Base-by-base conservation (phyloP, 2,113 vertebrate species). In the Catagonus wagneri region DNA sequence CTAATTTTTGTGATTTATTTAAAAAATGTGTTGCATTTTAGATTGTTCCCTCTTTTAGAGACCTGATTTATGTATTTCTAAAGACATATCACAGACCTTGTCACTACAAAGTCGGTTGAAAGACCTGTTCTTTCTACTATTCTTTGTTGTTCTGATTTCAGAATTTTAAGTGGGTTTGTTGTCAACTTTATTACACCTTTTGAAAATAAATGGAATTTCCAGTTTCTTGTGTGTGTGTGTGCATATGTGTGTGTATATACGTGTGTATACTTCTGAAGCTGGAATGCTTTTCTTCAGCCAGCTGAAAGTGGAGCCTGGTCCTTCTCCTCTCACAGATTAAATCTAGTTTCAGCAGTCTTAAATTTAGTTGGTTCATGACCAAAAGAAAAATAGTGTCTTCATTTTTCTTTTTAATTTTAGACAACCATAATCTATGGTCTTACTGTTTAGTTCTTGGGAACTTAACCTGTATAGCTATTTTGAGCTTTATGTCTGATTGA, bases 241-340 rank as follows among this genome's bases (percentile, higher is more conserved):
- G 10, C 36, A 29, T 61, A 61, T 61, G 87, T 78, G 79, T 52
- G 10, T 50, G 34, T 61, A n/a, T n/a, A n/a, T n/a, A n/a, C n/a
- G n/a, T n/a, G 68, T 61, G 86, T 44, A 4, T 84, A 91, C 97
- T 91, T 90, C 96, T 97, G 68, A 95, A 95, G 36, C 76, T 96
- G 96, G 98, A 98, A 98, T 90, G 94, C 75, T 96, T 89, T 96
- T 79, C 95, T 97, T 78, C 19, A 32, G 90, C 97, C 98, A 98
- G 83, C 2, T 95, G 97, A 90, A 98, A 98, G 93, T 71, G 84
- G 63, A 96, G 95, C 72, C 44, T 71, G 88, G 86, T 86, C 36
- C 54, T 56, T 83, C 95, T 93, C 61, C 25, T 92, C 72, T 97
- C 97, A 85, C 79, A 96, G 90, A 98, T 95, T 96, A 98, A 96